These are phyloP conservation scores for Dasyprocta punctata DNA, from an alignment of 2,113 vertebrate genomes.

Conservation along the genomic window DNA sequence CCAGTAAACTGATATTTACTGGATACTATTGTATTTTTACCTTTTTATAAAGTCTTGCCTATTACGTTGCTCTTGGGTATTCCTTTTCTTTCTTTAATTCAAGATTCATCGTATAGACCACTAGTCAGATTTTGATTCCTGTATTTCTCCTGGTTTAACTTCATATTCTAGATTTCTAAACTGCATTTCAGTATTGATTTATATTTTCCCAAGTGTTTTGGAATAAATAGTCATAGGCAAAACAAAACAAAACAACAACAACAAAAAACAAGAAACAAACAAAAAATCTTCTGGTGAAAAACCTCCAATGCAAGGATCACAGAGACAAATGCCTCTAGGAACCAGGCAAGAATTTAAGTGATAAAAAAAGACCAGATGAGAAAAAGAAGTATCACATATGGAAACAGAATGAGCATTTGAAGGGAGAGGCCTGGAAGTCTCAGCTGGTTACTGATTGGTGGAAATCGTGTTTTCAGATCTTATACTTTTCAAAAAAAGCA, in stretches of 20 bases:
- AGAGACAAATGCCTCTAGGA: neutral
- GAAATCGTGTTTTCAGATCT: neutral
- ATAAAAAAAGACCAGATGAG: neutral
- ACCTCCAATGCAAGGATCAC: neutral
- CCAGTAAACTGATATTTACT: neutral
- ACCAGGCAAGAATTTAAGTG: neutral
- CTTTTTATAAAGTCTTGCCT: neutral
- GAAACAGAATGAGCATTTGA: neutral
- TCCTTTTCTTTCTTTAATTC: neutral
- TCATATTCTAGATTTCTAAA: constrained; percentile 45
- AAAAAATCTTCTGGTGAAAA: neutral
- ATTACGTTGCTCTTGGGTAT: neutral
- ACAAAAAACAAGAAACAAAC: too few species aligned
- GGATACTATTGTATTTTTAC: neutral
- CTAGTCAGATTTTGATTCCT: neutral
- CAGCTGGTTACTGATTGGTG: neutral
- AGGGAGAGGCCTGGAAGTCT: neutral
- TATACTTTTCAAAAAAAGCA: constrained; percentile 22
- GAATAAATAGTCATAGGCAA: neutral
- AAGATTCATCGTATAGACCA: neutral
- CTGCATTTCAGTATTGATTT: neutral
- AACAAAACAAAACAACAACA: neutral
- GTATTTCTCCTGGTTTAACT: constrained; percentile 6
- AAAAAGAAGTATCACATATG: neutral
- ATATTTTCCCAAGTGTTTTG: neutral